These are phyloP conservation scores for Drosophila phalerata DNA, from an alignment of 2,888 invertebrate species.

Conservation along the genomic window DNA sequence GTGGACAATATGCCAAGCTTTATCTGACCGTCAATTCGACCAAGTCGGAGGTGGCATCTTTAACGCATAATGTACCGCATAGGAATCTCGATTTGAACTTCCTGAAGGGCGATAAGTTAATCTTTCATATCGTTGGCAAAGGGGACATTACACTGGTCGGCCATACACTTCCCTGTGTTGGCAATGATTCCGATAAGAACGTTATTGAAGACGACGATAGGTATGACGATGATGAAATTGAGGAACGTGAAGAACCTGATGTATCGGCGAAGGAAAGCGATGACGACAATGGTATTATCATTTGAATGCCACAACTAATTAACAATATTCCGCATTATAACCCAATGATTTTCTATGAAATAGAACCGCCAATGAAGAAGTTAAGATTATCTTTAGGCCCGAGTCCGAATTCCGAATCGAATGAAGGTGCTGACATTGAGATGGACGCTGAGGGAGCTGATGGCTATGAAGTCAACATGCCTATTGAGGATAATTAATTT, in stretches of 20 bases:
- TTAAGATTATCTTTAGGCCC: not conserved
- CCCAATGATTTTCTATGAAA: not conserved
- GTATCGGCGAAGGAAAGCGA: not conserved
- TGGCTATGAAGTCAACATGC: not conserved
- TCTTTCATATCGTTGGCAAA: not conserved
- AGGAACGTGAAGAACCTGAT: not conserved
- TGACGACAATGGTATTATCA: not conserved
- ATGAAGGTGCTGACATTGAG: not conserved
- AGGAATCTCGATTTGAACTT: not conserved
- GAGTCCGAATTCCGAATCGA: not conserved
- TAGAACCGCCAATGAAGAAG: not conserved
- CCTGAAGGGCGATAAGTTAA: not conserved
- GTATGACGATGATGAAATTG: conserved; percentile 5
- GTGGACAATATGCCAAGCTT: not conserved
- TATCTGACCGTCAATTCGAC: not conserved
- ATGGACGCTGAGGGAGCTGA: not conserved
- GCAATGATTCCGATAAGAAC: not conserved
- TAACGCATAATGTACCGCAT: not conserved
- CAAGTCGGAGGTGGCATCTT: not conserved
- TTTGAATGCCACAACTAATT: not conserved
- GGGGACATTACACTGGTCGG: not conserved
- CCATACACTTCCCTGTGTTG: not conserved
- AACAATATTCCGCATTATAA: not conserved
- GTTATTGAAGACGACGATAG: not conserved
- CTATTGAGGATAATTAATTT: not conserved